phyloP scores from a whole-genome alignment of 2,888 invertebrate genomes.

The Xylophagus ater region DNA sequence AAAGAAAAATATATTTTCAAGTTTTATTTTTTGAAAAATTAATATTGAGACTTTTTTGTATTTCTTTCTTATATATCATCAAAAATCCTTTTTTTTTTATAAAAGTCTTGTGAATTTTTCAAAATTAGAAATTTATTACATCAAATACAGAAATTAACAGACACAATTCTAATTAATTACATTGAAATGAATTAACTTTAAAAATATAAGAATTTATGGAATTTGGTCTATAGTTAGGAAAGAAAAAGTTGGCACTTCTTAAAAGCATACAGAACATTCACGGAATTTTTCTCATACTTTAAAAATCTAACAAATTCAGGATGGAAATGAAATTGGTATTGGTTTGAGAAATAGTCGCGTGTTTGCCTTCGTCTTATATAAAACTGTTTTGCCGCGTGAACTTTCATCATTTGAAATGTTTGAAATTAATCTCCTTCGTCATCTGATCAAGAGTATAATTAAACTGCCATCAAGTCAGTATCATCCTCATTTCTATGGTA shows the following conservation, averaged over 20 bases:
- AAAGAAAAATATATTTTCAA: no score
- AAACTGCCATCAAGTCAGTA: conserved; percentile 17
- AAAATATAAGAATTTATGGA: neutral
- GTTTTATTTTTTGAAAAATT: no score
- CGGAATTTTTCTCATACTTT: conserved; percentile 3
- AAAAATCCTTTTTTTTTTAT: no score
- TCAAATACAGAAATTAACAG: neutral
- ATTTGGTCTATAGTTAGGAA: no score
- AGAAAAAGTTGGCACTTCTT: no score
- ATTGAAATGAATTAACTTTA: conserved; percentile 6
- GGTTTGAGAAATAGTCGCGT: neutral
- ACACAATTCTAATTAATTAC: conserved; percentile 8
- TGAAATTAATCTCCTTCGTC: conserved; percentile 18
- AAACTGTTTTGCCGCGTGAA: neutral
- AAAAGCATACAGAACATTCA: conserved; percentile 6
- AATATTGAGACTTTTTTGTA: no score
- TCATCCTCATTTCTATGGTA: no score
- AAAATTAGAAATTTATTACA: neutral
- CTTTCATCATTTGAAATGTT: conserved; percentile 13
- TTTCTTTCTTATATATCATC: no score
- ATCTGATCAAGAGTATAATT: conserved; percentile 17
- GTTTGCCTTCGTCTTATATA: neutral
- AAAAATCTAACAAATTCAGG: neutral
- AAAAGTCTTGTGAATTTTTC: no score
- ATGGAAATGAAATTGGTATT: neutral